Evolutionary conservation across 2,113 vertebrate genomes (phyloP).

Genomic region (Lophius piscatorius): DNA sequence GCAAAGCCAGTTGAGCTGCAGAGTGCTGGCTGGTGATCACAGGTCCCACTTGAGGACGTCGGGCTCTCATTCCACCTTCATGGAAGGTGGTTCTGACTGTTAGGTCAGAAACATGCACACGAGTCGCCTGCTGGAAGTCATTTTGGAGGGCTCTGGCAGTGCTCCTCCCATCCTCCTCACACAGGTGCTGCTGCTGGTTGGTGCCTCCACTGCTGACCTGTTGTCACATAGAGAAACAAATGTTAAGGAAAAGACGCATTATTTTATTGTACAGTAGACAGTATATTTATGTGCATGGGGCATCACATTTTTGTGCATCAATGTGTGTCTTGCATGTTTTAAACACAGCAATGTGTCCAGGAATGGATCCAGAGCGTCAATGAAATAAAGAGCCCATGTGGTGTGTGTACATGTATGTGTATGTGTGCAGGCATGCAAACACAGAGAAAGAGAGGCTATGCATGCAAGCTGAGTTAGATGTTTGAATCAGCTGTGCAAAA

Average conservation of each 20-base stretch:
- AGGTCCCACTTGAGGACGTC: neutral
- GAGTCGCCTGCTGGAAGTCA: neutral
- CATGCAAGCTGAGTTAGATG: constrained; percentile 15
- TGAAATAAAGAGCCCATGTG: no score
- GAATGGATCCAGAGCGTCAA: constrained; percentile 33
- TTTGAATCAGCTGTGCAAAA: constrained; percentile 34
- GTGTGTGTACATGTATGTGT: neutral
- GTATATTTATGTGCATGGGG: no score
- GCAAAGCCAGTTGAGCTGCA: no score
- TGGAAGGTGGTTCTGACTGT: neutral
- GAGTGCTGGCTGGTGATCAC: neutral
- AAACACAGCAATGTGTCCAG: constrained; percentile 30
- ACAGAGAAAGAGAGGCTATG: neutral
- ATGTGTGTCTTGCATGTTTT: constrained; percentile 38
- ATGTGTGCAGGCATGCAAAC: neutral
- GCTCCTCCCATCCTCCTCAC: constrained; percentile 4
- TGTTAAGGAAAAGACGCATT: no score
- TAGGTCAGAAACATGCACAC: neutral
- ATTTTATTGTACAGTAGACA: no score
- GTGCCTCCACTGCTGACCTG: no score
- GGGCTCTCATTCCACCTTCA: neutral
- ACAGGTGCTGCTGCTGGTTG: no score
- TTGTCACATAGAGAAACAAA: no score
- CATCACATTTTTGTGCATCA: constrained; percentile 18
- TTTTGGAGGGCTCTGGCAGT: neutral